Base-by-base conservation (phyloP, 2,888 invertebrate species). In the Invenusta paracnida region DNA sequence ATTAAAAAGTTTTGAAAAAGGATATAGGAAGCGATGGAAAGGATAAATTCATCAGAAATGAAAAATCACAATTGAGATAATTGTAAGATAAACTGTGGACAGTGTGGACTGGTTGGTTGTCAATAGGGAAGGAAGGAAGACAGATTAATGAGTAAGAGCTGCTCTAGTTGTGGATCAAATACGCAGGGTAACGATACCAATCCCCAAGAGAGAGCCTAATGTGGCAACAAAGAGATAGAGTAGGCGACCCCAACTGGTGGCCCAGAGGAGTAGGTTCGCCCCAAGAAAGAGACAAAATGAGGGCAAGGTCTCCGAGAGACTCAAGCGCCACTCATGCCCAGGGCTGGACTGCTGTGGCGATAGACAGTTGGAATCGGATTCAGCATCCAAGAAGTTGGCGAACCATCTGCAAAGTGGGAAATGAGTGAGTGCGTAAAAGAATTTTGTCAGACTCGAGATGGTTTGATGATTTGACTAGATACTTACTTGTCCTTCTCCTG, bases 401-500 rank as follows among this genome's bases (percentile, higher is more conserved):
- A 73, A 73, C 73, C 73, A 73, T 73, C 73, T 73, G 27, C 73
- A 23, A 5, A 5, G 17, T 11, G 48, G 5, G 48, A 48, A 23
- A 5, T 17, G 17, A 48, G 48, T 48, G 48, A 48, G 5, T 11
- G 48, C 5, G 48, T 48, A 48, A 48, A 48, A 48, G 17, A 48
- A 17, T 48, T n/a, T n/a, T n/a, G n/a, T n/a, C n/a, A n/a, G n/a
- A n/a, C n/a, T n/a, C n/a, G n/a, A n/a, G n/a, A n/a, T n/a, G n/a
- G n/a, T n/a, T n/a, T n/a, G n/a, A n/a, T n/a, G n/a, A n/a, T n/a
- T n/a, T n/a, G n/a, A n/a, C n/a, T n/a, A n/a, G n/a, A n/a, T n/a
- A 30, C 27, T 85, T 23, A 85, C 85, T 48, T 83, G 66, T 85
- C 85, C 48, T 85, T 85, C 29, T 82, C 27, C 27, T 29, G 27